Evolutionary conservation across 1,140 invertebrate genomes (phyloP).

Genomic region (Sycophila sp.): DNA sequence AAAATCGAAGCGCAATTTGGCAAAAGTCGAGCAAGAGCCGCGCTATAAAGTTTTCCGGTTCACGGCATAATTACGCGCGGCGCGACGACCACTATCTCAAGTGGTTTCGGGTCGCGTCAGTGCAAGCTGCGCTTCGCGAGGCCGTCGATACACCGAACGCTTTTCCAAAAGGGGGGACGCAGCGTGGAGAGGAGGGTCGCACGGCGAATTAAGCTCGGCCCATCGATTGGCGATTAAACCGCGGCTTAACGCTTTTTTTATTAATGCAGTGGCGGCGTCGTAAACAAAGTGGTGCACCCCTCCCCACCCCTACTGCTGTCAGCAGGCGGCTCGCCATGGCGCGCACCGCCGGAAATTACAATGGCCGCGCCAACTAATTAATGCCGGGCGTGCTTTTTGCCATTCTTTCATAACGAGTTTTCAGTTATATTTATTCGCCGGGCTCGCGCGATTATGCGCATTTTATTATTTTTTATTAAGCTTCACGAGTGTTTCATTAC

Average conservation of each 20-base stretch:
- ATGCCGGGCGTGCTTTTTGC: not conserved
- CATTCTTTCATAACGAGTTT: not conserved
- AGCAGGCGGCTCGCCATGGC: not conserved
- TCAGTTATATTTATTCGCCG: not conserved
- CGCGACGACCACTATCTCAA: not conserved
- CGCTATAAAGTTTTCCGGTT: no score
- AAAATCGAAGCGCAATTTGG: no score
- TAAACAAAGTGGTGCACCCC: slow-evolving; percentile 4
- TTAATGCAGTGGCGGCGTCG: not conserved
- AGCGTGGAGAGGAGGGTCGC: no score
- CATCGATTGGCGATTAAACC: not conserved
- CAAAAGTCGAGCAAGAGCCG: no score
- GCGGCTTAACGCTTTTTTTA: slow-evolving; percentile 20
- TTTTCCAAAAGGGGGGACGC: not conserved
- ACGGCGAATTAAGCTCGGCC: no score
- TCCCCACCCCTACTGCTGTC: not conserved
- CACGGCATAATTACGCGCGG: not conserved
- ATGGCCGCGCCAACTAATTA: slow-evolving; percentile 11
- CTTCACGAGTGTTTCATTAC: not conserved
- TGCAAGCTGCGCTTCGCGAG: not conserved
- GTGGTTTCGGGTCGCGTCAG: not conserved
- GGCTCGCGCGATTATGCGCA: not conserved
- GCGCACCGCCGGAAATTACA: slow-evolving; percentile 16
- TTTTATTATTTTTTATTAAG: not conserved
- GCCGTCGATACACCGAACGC: not conserved